phyloP scores from a whole-genome alignment of 2,797 vertebrate species.

The Florisuga fusca region DNA sequence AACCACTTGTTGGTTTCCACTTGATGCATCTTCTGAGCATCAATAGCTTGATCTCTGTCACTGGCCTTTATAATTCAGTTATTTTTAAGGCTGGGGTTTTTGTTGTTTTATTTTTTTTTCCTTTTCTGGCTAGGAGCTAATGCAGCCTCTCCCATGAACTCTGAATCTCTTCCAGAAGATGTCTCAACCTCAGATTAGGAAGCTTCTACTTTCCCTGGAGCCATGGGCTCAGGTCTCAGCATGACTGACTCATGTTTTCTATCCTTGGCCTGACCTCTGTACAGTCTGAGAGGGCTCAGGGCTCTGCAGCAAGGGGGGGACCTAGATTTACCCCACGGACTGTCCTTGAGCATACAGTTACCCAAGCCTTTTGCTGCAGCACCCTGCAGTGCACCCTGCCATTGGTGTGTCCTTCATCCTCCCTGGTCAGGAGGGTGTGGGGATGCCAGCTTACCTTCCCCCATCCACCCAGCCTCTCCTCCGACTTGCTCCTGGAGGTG shows the following conservation, averaged over 20 bases:
- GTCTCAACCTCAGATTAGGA: neutral
- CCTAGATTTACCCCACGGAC: neutral
- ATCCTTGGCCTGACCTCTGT: neutral
- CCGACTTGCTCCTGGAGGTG: neutral
- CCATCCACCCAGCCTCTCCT: neutral
- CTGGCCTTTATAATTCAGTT: neutral
- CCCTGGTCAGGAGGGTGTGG: neutral
- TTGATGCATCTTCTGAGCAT: neutral
- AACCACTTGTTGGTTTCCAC: neutral
- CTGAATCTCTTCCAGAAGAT: neutral
- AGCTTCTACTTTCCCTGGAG: neutral
- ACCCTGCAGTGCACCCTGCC: rapidly evolving
- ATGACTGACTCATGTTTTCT: neutral
- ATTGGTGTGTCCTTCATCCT: neutral
- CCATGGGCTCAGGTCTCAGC: neutral
- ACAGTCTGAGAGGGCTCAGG: rapidly evolving
- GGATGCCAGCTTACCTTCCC: neutral
- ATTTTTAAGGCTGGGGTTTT: neutral
- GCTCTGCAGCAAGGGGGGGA: neutral
- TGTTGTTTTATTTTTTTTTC: neutral
- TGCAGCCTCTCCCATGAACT: neutral
- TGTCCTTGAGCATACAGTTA: neutral
- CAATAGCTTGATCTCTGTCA: neutral
- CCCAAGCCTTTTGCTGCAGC: neutral
- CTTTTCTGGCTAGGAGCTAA: neutral